These are phyloP conservation scores for Hydra vulgaris DNA, from an alignment of 30 jellyfish, hydroid and myxozoan species.

Conservation along the genomic window DNA sequence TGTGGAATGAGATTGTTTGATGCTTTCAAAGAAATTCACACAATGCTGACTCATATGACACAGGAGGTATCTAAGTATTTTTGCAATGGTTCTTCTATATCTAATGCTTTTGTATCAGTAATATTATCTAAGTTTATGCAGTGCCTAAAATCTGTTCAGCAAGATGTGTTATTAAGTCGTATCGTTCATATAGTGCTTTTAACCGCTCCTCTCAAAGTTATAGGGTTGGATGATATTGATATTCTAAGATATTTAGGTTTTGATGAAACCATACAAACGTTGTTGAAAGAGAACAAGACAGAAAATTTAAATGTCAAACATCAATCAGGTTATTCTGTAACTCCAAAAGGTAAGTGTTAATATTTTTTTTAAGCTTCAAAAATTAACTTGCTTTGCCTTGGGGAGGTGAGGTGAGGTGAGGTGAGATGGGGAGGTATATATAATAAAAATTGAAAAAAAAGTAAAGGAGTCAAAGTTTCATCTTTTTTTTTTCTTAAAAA, in stretches of 20 bases:
- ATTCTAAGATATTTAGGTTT: conserved; percentile 53
- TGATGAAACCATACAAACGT: neutral
- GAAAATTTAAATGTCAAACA: neutral
- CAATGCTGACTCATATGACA: conserved; percentile 24
- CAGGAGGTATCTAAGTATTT: conserved; percentile 20
- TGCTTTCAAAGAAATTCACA: conserved; percentile 6
- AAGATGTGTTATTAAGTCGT: conserved; percentile 29
- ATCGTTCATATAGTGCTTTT: conserved; percentile 54
- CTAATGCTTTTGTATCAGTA: no score
- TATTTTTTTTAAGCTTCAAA: no score
- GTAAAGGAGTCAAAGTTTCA: no score
- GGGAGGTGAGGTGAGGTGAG: no score
- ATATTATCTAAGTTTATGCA: conserved; percentile 16
- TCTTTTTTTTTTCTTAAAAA: no score
- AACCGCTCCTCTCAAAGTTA: conserved; percentile 39
- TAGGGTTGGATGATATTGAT: conserved; percentile 43
- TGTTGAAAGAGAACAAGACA: neutral
- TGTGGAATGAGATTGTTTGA: conserved; percentile 6
- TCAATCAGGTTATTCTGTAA: neutral
- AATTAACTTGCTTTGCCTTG: no score
- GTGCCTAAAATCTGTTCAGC: conserved; percentile 11
- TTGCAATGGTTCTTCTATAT: no score
- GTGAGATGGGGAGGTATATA: no score
- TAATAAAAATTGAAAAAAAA: no score
- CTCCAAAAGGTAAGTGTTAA: neutral